Evolutionary conservation across 2,797 vertebrate genomes (phyloP), one percentile per base, ranked within the genome.

Genomic region (Pitangus sulphuratus): DNA sequence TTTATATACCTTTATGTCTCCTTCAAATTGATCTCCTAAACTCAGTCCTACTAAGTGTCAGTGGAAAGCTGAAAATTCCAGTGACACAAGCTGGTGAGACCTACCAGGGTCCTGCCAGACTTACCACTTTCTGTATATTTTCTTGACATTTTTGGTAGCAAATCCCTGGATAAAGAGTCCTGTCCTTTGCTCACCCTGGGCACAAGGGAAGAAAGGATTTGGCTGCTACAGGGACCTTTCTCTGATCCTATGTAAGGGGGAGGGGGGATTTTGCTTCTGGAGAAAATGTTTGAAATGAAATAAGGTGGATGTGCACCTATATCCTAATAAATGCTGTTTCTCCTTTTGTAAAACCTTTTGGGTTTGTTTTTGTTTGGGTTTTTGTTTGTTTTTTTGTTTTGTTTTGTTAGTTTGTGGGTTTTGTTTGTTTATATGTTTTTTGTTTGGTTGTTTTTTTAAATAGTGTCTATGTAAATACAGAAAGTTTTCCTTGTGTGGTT

Each of bases 131-230:
- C 42, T 9, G 8, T 10, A 1, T 9, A 21, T 50, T 83, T 89
- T 44, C 65, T 74, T 58, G 31, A 33, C 8, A 28, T 11, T 71
- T 83, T 87, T 83, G 16, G 12, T 50, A 61, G 10, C 48, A 84
- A 14, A 4, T 21, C 28, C 31, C 10, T 54, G 39, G 30, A 19
- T 53, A 24, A 45, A 57, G 25, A 40, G 7, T 37, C 22, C 47
- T 2, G 2, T 26, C 19, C 31, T 77, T 21, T 19, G 8, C 48
- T 37, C 5, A 6, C 11, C 18, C 31, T 5, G 1, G 25, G 9
- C 45, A 39, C 18, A 3, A 11, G 8, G 15, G 31, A 60, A 30
- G 51, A 35, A 3, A 0, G 30, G 66, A 30, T 58, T 11, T 39
- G 37, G 13, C n/a, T 15, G 22, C 39, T 30, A 15, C 26, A 26